phyloP scores from a whole-genome alignment of 1,140 invertebrate genomes.

The Cotesia glomerata region DNA sequence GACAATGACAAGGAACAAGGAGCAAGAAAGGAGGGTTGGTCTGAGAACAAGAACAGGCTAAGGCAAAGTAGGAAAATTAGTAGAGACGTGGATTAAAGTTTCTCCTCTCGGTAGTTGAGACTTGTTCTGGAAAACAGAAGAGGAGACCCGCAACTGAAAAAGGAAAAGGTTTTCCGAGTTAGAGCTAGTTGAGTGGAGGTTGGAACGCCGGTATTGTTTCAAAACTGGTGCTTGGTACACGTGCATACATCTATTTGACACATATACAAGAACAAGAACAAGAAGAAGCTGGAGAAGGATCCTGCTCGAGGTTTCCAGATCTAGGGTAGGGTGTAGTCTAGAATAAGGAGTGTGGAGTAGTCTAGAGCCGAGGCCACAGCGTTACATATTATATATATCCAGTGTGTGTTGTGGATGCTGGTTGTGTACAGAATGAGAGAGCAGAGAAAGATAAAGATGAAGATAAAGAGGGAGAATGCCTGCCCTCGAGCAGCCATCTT shows the following conservation, averaged over 20 bases:
- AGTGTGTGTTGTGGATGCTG: no score
- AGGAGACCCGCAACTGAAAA: conserved; percentile 15
- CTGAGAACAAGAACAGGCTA: background rate
- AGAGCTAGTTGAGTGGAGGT: conserved; percentile 22
- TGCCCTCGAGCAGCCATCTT: conserved; percentile 59
- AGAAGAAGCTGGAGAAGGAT: background rate
- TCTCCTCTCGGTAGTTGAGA: no score
- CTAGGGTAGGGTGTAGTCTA: background rate
- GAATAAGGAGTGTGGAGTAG: conserved; percentile 41
- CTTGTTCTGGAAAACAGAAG: background rate
- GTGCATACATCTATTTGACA: conserved; percentile 46
- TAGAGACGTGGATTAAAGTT: conserved; percentile 28
- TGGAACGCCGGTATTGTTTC: conserved; percentile 59
- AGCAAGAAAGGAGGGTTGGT: background rate
- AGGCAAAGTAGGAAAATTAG: background rate
- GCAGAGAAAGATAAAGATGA: conserved; percentile 32
- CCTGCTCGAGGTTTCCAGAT: background rate
- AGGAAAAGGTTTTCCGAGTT: background rate
- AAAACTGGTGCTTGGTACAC: conserved; percentile 46
- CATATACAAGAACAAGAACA: conserved; percentile 27
- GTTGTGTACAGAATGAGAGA: background rate
- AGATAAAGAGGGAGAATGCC: conserved; percentile 33
- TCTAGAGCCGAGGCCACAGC: conserved; percentile 34
- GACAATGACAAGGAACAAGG: background rate
- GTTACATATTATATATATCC: background rate